Conservation (phyloP, 2,113 vertebrate genomes). For the Cebidichthys violaceus region DNA sequence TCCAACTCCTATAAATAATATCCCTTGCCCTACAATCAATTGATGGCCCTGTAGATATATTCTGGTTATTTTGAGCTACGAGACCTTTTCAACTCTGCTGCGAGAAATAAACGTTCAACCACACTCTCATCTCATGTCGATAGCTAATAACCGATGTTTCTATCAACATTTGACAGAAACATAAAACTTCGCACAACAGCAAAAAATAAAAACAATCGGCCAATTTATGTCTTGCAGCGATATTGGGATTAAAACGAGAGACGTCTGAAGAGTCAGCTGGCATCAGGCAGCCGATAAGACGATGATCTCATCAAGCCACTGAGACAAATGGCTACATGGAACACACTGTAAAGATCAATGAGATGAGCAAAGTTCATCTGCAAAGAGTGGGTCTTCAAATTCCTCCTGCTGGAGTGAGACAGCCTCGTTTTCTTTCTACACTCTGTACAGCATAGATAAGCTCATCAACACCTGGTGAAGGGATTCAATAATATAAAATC, state of each 20-base stretch:
- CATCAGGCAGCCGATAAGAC: not conserved
- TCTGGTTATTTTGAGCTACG: not conserved
- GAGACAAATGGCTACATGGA: not conserved
- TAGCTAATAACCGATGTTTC: not conserved
- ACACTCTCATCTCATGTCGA: not conserved
- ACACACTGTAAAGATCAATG: constrained; percentile 40
- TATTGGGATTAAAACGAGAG: not conserved
- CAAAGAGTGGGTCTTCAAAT: constrained; percentile 6
- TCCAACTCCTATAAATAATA: constrained; percentile 53
- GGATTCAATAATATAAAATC: not conserved
- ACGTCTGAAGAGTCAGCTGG: not conserved
- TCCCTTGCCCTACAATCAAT: not conserved
- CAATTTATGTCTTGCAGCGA: not conserved
- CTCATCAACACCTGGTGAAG: not conserved
- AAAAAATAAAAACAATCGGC: not conserved
- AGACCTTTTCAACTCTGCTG: not conserved
- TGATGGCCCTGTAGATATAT: constrained; percentile 8
- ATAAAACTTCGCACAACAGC: not conserved
- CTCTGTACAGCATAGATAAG: not conserved
- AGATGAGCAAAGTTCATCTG: constrained; percentile 63
- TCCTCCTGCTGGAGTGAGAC: not conserved
- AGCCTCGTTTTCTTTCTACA: not conserved
- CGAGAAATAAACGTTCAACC: not conserved
- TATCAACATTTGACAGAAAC: not conserved
- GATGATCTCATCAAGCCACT: constrained; percentile 27